A percentile compares a stretch with the other conserved stretches of the same genome.
Evolutionary conservation across 2,888 invertebrate species (phyloP).

Genomic region (Portevinia maculata): DNA sequence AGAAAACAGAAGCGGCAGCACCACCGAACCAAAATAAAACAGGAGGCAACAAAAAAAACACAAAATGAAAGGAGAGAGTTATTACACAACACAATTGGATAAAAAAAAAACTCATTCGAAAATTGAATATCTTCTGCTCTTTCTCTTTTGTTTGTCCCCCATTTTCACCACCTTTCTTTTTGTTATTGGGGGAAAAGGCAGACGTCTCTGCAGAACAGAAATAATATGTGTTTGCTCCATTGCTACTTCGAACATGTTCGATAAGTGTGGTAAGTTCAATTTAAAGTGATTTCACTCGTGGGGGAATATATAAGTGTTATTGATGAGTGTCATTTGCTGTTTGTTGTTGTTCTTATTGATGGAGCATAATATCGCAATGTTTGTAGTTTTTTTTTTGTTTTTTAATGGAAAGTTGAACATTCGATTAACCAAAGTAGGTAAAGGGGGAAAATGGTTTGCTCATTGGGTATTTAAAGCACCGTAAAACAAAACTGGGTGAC

Average conservation of each 20-base stretch:
- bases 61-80: conserved; percentile 66
- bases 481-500: conserved; percentile 55
- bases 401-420: conserved; percentile 37
- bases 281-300: conserved; percentile 41
- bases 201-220: background rate
- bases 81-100: conserved; percentile 63
- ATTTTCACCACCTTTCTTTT: conserved; percentile 62
- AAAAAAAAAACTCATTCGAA: conserved; percentile 49
- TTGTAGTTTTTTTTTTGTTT: conserved; percentile 22
- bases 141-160: conserved; percentile 48
- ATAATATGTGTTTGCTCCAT: conserved; percentile 18
- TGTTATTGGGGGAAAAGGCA: background rate
- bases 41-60: conserved; percentile 26
- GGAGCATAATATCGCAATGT: conserved; percentile 37
- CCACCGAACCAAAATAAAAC: conserved; percentile 24
- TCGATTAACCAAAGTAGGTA: background rate
- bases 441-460: background rate
- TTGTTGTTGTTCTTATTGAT: conserved; percentile 25
- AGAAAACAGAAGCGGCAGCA: conserved; percentile 38
- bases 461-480: conserved; percentile 32
- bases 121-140: conserved; percentile 51
- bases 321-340: conserved; percentile 30
- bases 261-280: conserved; percentile 29
- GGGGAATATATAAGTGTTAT: conserved; percentile 19
- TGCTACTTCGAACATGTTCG: conserved; percentile 59